These are phyloP conservation scores for Lemur catta DNA, from an alignment of 2,797 vertebrate species.

Conservation along the genomic window DNA sequence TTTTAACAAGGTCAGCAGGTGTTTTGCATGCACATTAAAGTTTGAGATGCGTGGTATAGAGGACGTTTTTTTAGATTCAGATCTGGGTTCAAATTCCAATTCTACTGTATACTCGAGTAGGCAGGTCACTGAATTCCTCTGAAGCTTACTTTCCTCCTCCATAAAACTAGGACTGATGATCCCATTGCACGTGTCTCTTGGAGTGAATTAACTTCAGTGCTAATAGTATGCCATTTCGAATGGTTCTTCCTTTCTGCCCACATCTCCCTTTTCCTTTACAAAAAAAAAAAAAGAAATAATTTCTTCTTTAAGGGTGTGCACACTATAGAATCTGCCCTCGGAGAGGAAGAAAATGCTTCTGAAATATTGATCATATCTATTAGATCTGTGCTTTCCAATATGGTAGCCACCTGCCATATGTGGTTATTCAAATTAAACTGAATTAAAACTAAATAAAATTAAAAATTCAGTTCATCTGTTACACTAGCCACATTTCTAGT, in stretches of 20 bases:
- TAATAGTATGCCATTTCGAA: neutral
- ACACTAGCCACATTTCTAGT: neutral
- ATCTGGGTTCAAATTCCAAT: neutral
- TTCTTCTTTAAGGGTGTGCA: neutral
- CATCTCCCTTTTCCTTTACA: neutral
- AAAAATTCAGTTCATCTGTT: neutral
- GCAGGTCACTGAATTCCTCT: neutral
- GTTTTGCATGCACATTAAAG: neutral
- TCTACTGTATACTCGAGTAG: neutral
- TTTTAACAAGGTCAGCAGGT: neutral
- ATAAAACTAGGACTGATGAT: neutral
- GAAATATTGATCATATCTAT: neutral
- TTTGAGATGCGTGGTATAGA: neutral
- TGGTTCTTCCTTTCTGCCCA: neutral
- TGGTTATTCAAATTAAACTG: neutral
- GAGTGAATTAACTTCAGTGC: neutral
- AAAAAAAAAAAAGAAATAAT: neutral
- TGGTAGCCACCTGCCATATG: neutral
- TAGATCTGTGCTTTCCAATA: neutral
- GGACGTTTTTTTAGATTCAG: neutral
- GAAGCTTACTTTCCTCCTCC: neutral
- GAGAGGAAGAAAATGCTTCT: constrained; percentile 28
- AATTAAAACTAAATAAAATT: neutral
- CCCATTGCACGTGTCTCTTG: neutral
- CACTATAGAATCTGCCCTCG: neutral